These are phyloP conservation scores for Chloroceryle aenea DNA, from an alignment of 2,113 vertebrate genomes.

Conservation along the genomic window DNA sequence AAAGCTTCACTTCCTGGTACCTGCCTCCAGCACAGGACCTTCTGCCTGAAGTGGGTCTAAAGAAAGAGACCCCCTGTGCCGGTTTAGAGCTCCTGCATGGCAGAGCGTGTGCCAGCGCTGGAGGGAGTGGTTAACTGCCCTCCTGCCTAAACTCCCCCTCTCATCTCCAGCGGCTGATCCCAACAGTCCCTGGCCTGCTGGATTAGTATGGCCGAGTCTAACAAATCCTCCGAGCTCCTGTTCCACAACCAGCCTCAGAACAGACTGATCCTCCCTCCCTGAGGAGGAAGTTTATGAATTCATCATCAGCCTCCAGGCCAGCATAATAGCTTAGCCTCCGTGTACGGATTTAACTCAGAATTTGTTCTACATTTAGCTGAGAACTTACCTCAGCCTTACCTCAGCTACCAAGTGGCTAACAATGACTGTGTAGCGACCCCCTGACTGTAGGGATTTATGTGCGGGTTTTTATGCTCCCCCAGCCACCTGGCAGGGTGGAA, in stretches of 20 bases:
- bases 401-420: background rate
- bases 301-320: background rate
- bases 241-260: background rate
- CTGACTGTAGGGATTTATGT: no score
- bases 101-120: background rate
- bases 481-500: background rate
- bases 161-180: background rate
- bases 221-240: background rate
- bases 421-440: background rate
- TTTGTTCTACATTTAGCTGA: background rate
- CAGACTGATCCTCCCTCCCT: background rate
- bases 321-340: background rate
- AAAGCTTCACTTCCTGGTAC: background rate
- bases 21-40: background rate
- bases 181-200: background rate
- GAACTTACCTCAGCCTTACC: background rate
- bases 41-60: background rate
- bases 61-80: fast-evolving
- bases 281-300: background rate
- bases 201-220: background rate
- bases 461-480: background rate
- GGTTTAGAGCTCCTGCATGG: background rate
- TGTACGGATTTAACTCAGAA: background rate
- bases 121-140: background rate
- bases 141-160: background rate